These are phyloP conservation scores for Smittia sp. DNA, from an alignment of 2,888 invertebrate genomes.

Conservation along the genomic window DNA sequence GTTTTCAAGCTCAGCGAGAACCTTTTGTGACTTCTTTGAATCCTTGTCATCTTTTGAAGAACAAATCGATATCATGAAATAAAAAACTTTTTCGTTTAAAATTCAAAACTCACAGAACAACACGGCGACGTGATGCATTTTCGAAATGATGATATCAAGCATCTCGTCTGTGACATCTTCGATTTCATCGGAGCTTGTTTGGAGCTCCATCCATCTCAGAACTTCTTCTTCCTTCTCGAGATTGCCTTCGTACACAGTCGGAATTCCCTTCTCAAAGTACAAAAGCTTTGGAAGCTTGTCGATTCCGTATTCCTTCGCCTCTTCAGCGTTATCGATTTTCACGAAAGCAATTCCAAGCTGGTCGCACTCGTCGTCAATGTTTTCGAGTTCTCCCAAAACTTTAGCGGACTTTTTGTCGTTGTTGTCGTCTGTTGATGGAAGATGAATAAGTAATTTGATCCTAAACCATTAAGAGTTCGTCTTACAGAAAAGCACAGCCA, in stretches of 20 bases:
- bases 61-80: not conserved
- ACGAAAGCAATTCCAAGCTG: slow-evolving; percentile 85
- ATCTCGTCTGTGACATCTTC: slow-evolving; percentile 94
- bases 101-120: slow-evolving; percentile 75
- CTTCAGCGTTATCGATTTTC: slow-evolving; percentile 86
- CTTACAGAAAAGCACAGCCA: slow-evolving; percentile 90
- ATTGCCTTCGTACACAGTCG: slow-evolving; percentile 76
- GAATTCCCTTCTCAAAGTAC: slow-evolving; percentile 76
- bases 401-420: slow-evolving; percentile 84
- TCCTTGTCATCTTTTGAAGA: slow-evolving; percentile 76
- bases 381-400: slow-evolving; percentile 83
- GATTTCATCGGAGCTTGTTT: slow-evolving; percentile 83
- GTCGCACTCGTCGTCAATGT: slow-evolving; percentile 92
- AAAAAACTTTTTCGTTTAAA: slow-evolving; percentile 39
- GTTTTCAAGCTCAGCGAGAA: slow-evolving; percentile 80
- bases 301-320: slow-evolving; percentile 87
- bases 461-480: slow-evolving; percentile 43
- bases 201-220: slow-evolving; percentile 79
- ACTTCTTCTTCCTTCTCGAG: slow-evolving; percentile 87
- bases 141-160: slow-evolving; percentile 83
- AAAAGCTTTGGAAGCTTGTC: slow-evolving; percentile 81
- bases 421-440: slow-evolving; percentile 68
- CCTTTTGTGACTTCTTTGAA: slow-evolving; percentile 84
- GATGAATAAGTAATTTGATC: slow-evolving; percentile 31
- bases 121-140: slow-evolving; percentile 85